These are phyloP conservation scores for Epizoanthus stellaris DNA, from an alignment of 92 coral and sea anemone genomes.

Conservation along the genomic window DNA sequence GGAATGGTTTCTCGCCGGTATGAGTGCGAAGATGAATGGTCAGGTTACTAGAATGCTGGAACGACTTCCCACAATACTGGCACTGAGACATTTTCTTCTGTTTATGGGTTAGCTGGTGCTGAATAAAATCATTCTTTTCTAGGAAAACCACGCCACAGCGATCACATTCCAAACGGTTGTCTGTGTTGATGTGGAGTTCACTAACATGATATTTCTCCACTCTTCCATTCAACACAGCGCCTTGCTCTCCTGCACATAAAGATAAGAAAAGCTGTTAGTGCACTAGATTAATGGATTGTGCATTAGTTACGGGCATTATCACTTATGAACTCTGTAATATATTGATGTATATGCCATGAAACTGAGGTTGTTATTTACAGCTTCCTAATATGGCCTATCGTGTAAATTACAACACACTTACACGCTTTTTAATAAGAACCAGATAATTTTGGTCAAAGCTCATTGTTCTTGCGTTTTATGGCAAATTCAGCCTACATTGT, in stretches of 20 bases:
- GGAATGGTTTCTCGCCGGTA: slow-evolving; percentile 38
- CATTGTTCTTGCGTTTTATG: no score
- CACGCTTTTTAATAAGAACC: no score
- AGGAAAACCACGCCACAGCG: slow-evolving; percentile 24
- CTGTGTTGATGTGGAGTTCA: slow-evolving; percentile 5
- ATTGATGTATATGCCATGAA: not conserved
- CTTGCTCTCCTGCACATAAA: slow-evolving; percentile 3
- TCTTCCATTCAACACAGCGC: slow-evolving; percentile 5
- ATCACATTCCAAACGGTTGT: slow-evolving; percentile 20
- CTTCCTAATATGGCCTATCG: no score
- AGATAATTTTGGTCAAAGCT: no score
- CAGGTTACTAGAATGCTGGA: slow-evolving; percentile 37
- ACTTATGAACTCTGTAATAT: not conserved
- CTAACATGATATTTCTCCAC: not conserved
- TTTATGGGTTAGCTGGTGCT: slow-evolving; percentile 25
- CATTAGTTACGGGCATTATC: not conserved
- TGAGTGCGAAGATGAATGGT: slow-evolving; percentile 39
- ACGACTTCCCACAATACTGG: slow-evolving; percentile 27
- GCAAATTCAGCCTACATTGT: no score
- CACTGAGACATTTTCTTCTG: slow-evolving; percentile 28
- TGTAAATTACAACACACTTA: no score
- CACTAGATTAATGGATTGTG: no score
- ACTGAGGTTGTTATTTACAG: no score
- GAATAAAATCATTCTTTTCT: slow-evolving; percentile 23
- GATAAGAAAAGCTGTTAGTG: not conserved